These are phyloP conservation scores for Macrobrachium rosenbergii DNA, from an alignment of 1,140 invertebrate species.

Conservation along the genomic window DNA sequence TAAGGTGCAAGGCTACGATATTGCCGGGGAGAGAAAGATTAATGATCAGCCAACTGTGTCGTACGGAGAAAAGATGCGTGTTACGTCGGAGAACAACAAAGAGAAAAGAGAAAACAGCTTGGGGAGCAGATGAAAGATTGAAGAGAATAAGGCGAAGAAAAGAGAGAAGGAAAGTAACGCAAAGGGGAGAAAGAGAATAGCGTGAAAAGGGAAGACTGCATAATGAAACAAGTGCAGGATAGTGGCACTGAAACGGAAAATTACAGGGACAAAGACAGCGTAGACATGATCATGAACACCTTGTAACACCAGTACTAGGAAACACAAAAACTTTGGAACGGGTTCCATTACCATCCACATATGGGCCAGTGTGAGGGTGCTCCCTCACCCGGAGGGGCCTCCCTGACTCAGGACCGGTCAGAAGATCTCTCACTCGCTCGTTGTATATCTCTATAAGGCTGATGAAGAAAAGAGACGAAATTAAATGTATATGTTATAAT, in stretches of 20 bases:
- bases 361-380: constrained; percentile 91
- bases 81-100: too few relatives aligned
- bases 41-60: too few relatives aligned
- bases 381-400: constrained; percentile 79
- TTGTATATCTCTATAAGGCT: constrained; percentile 86
- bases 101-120: too few relatives aligned
- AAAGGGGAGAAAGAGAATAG: background rate
- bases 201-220: background rate
- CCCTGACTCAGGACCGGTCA: constrained; percentile 71
- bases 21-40: too few relatives aligned
- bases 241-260: background rate
- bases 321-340: background rate
- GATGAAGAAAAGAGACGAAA: background rate
- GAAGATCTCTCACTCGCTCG: constrained; percentile 88
- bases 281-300: background rate
- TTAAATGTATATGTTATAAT: background rate
- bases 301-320: background rate
- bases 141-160: background rate
- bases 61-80: too few relatives aligned
- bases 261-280: background rate
- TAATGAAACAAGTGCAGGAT: background rate
- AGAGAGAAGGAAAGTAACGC: background rate
- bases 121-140: background rate
- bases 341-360: constrained; percentile 80
- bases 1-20: too few relatives aligned